phyloP scores from a whole-genome alignment of 2,113 vertebrate species.

The Actenoides hombroni region DNA sequence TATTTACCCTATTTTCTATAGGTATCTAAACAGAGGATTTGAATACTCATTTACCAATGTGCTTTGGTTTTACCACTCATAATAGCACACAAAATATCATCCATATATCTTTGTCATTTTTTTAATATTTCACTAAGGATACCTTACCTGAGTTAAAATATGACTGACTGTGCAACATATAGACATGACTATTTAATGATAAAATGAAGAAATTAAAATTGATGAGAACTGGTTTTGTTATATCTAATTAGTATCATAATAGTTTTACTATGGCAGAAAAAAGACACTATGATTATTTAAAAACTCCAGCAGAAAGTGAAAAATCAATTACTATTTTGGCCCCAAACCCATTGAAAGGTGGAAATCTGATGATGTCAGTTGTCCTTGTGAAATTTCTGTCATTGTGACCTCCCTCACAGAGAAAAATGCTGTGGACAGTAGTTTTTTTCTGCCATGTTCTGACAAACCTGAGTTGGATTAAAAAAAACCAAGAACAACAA shows the following conservation, averaged over 20 bases:
- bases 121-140: conserved; percentile 15
- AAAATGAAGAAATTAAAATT: background rate
- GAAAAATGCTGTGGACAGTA: background rate
- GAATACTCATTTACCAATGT: conserved; percentile 24
- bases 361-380: conserved; percentile 4
- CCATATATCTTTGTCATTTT: background rate
- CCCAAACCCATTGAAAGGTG: background rate
- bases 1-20: conserved; percentile 62
- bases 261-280: background rate
- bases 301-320: background rate
- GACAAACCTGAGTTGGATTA: background rate
- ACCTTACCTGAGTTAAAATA: background rate
- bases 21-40: conserved; percentile 18
- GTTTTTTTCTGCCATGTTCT: background rate
- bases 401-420: background rate
- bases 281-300: background rate
- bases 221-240: background rate
- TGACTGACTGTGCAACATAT: background rate
- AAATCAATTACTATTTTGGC: conserved; percentile 26
- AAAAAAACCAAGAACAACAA: rapidly evolving
- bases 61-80: background rate
- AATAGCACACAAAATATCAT: background rate
- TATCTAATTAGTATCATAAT: background rate
- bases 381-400: conserved; percentile 41
- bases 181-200: background rate